A percentile compares a stretch with the other conserved stretches of the same genome.
Conservation (phyloP, 2,113 vertebrate genomes). For the Corapipo altera region DNA sequence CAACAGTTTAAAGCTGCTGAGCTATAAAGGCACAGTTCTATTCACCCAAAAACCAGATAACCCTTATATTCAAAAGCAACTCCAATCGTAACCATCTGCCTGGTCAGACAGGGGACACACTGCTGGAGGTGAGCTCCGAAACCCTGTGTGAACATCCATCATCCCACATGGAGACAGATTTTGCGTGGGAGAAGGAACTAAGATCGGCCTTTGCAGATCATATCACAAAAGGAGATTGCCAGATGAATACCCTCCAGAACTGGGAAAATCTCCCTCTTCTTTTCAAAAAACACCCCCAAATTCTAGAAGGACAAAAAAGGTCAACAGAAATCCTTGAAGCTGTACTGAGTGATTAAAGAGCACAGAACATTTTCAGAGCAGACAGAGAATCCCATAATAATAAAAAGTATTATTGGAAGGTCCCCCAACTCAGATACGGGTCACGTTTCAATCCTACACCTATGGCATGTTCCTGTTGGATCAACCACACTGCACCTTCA, state of each 20-base stretch:
- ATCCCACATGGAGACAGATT: background rate
- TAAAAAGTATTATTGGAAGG: background rate
- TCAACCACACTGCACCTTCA: background rate
- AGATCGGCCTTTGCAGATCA: background rate
- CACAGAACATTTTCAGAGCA: background rate
- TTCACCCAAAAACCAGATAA: background rate
- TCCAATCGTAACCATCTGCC: background rate
- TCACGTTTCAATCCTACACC: rapidly evolving
- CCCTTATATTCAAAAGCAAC: background rate
- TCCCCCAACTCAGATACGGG: background rate
- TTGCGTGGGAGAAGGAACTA: background rate
- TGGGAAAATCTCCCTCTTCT: background rate
- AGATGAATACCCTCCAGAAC: background rate
- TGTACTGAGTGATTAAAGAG: background rate
- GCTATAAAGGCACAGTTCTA: background rate
- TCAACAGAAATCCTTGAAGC: background rate
- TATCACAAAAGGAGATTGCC: background rate
- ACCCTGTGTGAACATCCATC: background rate
- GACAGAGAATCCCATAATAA: background rate
- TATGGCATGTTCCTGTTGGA: background rate
- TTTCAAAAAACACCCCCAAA: background rate
- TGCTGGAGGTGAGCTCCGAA: background rate
- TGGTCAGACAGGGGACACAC: background rate
- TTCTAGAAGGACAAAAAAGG: background rate
- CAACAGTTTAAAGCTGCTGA: background rate